Conservation (phyloP, 2,113 vertebrate species). For the Cinclus mexicanus region DNA sequence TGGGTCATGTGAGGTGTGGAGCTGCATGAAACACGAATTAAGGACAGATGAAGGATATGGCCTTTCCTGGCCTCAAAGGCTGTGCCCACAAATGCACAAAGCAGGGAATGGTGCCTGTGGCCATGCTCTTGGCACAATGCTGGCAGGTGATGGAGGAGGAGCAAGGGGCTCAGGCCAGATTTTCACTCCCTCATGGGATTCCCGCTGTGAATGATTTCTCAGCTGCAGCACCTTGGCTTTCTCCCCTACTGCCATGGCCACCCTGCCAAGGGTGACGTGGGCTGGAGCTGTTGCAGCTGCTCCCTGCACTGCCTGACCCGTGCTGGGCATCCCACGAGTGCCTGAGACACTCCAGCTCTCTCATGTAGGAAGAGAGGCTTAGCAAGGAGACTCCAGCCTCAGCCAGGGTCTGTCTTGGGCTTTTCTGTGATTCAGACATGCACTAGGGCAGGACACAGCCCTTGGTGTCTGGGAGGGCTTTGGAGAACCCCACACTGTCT, state of each 20-base stretch:
- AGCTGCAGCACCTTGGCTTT: background rate
- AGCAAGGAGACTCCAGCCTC: background rate
- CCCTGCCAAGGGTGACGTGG: background rate
- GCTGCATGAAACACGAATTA: background rate
- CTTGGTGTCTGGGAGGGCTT: accelerated
- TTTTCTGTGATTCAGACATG: background rate
- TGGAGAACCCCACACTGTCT: background rate
- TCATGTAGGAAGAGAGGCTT: accelerated
- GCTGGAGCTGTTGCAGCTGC: background rate
- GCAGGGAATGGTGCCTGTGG: background rate
- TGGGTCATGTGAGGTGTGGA: background rate
- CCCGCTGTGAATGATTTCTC: background rate
- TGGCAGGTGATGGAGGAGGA: accelerated
- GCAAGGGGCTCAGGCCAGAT: background rate
- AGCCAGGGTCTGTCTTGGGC: background rate
- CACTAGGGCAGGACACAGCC: background rate
- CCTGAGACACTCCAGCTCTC: background rate
- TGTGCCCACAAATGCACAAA: background rate
- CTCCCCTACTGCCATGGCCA: accelerated
- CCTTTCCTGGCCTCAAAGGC: background rate
- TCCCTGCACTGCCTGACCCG: background rate
- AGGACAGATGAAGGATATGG: background rate
- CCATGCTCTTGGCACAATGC: accelerated
- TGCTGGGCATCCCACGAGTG: accelerated
- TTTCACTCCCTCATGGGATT: background rate